These are phyloP conservation scores for Cottus gobio DNA, from an alignment of 2,113 vertebrate species.

Conservation along the genomic window DNA sequence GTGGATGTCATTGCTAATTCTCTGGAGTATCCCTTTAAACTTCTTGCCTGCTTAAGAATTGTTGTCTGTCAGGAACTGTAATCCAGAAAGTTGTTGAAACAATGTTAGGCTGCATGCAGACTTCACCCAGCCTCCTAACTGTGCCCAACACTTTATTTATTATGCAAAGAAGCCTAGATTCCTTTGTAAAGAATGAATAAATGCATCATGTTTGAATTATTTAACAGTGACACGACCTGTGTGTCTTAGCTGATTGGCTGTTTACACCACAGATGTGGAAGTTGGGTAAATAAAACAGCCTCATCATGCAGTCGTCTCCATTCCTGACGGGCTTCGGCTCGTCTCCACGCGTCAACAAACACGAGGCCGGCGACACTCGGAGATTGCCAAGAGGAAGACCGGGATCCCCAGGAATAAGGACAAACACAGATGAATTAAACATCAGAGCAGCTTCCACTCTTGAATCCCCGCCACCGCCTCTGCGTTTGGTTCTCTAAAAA, in stretches of 20 bases:
- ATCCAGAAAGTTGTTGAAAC: conserved; percentile 7
- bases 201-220: conserved; percentile 61
- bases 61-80: not conserved
- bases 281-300: conserved; percentile 17
- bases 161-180: conserved; percentile 46
- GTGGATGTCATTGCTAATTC: not conserved
- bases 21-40: not conserved
- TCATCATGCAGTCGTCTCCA: not conserved
- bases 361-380: not conserved
- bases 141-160: conserved; percentile 22
- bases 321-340: not conserved
- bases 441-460: conserved; percentile 31
- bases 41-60: not conserved
- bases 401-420: conserved; percentile 46
- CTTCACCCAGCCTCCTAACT: conserved; percentile 15
- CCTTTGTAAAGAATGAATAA: conserved; percentile 50
- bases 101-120: not conserved
- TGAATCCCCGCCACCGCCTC: not conserved
- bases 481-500: not conserved
- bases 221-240: conserved; percentile 37
- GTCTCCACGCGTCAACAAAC: not conserved
- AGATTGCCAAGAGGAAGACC: conserved; percentile 10
- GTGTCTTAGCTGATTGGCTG: conserved; percentile 27
- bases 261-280: conserved; percentile 21
- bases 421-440: conserved; percentile 66